Evolutionary conservation across 1,140 invertebrate genomes (phyloP).

Genomic region (Pogonus chalceus): DNA sequence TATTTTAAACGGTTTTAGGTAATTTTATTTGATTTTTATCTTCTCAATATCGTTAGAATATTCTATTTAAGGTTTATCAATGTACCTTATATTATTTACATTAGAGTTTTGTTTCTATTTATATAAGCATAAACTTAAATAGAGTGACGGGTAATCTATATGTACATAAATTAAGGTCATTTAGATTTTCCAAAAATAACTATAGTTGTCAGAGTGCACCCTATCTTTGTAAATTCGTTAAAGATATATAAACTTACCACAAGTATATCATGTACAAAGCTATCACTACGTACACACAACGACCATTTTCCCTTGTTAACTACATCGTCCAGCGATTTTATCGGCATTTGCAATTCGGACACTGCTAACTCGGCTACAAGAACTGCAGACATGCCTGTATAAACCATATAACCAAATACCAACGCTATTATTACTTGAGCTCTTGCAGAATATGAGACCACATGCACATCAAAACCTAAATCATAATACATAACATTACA

Average conservation of each 20-base stretch:
- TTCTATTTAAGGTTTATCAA: too few species aligned
- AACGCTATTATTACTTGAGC: conserved; percentile 22
- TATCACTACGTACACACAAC: conserved; percentile 26
- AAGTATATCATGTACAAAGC: conserved; percentile 30
- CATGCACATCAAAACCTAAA: conserved; percentile 23
- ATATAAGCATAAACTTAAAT: not conserved
- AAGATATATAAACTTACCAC: conserved; percentile 18
- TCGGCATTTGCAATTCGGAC: conserved; percentile 19
- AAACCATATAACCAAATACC: conserved; percentile 23
- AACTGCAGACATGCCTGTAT: conserved; percentile 26
- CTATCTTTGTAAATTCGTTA: not conserved
- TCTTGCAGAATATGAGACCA: conserved; percentile 21
- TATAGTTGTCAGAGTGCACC: too few species aligned
- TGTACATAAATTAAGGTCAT: not conserved
- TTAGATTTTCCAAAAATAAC: not conserved
- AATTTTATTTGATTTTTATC: too few species aligned
- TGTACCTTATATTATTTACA: too few species aligned
- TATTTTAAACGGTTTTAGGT: too few species aligned
- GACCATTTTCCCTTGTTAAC: conserved; percentile 16
- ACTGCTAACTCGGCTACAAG: conserved; percentile 25
- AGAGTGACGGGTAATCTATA: not conserved
- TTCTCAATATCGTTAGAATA: too few species aligned
- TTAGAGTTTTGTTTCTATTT: not conserved
- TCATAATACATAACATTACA: not conserved
- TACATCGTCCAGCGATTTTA: conserved; percentile 21